Evolutionary conservation across 92 coral and sea anemone genomes (phyloP), one percentile per base, ranked within the genome.

Genomic region (Porites rus): DNA sequence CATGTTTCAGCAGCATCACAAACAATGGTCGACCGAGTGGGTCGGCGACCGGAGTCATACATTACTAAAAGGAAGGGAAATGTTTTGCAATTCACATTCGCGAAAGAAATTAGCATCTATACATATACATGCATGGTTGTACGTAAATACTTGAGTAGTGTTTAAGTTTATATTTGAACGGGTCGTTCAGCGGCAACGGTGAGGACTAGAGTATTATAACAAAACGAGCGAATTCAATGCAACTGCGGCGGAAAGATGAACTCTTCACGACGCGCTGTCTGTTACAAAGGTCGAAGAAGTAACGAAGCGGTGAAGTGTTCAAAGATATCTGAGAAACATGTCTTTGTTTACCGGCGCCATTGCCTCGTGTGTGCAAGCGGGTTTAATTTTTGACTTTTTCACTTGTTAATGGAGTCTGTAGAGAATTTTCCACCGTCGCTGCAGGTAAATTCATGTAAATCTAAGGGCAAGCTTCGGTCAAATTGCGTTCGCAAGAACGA

Each of bases 51-150:
- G 58, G 79, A 66, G 83, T 84, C 88, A 84, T 84, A 84, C 81
- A 84, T 84, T 65, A 84, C 88, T 54, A 84, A 83, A 84, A 84
- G 75, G 94, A 91, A 91, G 73, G 79, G 77, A 84, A 86, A 90
- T 93, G 95, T 94, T 97, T 97, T 96, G 99, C 96, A 93, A 97
- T 97, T 95, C 98, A 97, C 92, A 89, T 92, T 92, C 85, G 87
- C 12, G 63, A 88, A 78, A 86, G 77, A 93, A 90, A 97, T 97
- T 97, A 93, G 99, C 99, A 97, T 97, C 98, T 97, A 97, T 97
- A 97, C 99, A 97, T 97, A 97, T 97, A 97, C 99, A 97, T 97
- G 88, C 99, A 97, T 92, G 88, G 95, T 56, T 86, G 95, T 80
- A 71, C 89, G 91, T 90, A 94, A 91, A 93, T 94, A 84, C 93